Base-by-base conservation (phyloP, 2,113 vertebrate genomes). In the Toxotes jaculatrix region DNA sequence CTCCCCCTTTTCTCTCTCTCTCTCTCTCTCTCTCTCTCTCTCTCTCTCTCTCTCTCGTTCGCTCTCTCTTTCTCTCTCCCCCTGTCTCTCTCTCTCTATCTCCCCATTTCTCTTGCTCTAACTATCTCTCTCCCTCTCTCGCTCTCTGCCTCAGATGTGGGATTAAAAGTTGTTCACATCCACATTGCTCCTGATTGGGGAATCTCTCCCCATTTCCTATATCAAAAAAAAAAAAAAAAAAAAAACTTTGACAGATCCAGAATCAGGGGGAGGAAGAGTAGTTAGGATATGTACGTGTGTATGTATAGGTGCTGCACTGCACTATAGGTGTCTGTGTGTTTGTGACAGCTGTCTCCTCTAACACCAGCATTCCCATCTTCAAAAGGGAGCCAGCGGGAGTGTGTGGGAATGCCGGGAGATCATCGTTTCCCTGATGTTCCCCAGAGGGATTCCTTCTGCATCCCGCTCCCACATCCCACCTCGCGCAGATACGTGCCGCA, bases 321-420 rank as follows among this genome's bases (percentile, higher is more conserved):
- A 12, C 72, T 84, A 74, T 74, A 80, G 70, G 79, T 66, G 73
- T 32, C 16, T 57, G 64, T 57, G 38, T 40, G 32, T 72, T 63
- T 73, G 79, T 82, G 83, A 92, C 74, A 92, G 83, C 79, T 84
- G 86, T 85, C 80, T 92, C 38, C 21, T 63, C 49, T 79, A 77
- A 87, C 70, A 45, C 53, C 27, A 19, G 34, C 79, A 19, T 79
- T 55, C 81, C 73, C 66, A 12, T 76, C 89, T 90, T 91, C 87
- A 90, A 92, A 91, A 42, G 69, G 53, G 56, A 88, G 80, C 68
- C 78, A 73, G 74, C 45, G 21, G 76, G 79, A 89, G 79, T 12
- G 23, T 53, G 43, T 3, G 10, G 74, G 78, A 77, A 83, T 70
- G 70, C 74, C 12, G 45, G 59, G 80, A 90, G 89, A 86, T 85